phyloP scores from a whole-genome alignment of 2,888 invertebrate genomes.

The Perizoma affinitatum region DNA sequence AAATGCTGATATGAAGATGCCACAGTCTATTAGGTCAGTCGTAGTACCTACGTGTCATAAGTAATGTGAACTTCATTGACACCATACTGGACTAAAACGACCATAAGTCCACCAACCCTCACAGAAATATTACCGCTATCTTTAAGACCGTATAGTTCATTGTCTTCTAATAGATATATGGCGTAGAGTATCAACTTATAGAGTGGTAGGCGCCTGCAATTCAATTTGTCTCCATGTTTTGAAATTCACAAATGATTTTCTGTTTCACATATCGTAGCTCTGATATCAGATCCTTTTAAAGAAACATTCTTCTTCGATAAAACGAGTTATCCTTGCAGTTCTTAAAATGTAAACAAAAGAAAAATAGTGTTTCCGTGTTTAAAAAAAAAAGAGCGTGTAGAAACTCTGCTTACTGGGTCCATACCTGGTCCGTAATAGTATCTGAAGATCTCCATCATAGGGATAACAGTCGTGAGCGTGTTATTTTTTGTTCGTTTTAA shows the following conservation, averaged over 20 bases:
- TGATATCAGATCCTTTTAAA: constrained; percentile 18
- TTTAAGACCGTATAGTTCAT: constrained; percentile 3
- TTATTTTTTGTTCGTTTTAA: too few species aligned
- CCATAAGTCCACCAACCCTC: constrained; percentile 6
- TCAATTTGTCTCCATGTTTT: constrained; percentile 56
- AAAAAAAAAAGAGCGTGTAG: too few species aligned
- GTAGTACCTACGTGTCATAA: constrained; percentile 49
- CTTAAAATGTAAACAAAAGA: too few species aligned
- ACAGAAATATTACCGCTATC: constrained; percentile 24
- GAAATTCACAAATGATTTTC: constrained; percentile 48
- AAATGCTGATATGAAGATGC: constrained; percentile 63
- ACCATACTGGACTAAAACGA: constrained; percentile 35
- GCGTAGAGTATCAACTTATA: constrained; percentile 14
- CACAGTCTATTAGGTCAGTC: constrained; percentile 66
- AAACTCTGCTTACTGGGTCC: too few species aligned
- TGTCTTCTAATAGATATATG: constrained; percentile 6
- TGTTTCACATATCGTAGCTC: constrained; percentile 42
- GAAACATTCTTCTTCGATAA: constrained; percentile 3
- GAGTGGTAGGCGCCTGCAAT: constrained; percentile 40
- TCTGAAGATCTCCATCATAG: too few species aligned
- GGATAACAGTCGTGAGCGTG: too few species aligned
- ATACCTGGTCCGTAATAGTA: too few species aligned
- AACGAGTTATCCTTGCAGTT: too few species aligned
- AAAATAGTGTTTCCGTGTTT: too few species aligned
- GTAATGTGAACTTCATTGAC: constrained; percentile 61